Percentiles rank a stretch among this genome's conserved stretches.
Evolutionary conservation across 2,113 vertebrate species (phyloP).

Genomic region (Salminus brasiliensis): DNA sequence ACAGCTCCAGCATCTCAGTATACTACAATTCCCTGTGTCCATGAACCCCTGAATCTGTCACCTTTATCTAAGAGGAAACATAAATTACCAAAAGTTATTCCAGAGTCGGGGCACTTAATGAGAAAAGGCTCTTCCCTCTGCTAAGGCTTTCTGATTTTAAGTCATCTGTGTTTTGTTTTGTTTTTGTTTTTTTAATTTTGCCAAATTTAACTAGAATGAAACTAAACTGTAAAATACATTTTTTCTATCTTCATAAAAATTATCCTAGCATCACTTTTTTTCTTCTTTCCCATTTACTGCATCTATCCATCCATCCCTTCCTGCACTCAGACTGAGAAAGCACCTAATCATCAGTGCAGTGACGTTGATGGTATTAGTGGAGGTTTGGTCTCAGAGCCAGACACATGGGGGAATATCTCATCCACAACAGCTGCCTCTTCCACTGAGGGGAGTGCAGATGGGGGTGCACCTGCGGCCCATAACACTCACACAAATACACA

Average conservation of each 20-base stretch:
- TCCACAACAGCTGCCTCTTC: slow-evolving; percentile 69
- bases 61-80: too few relatives aligned
- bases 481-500: not conserved
- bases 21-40: too few relatives aligned
- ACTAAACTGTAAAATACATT: not conserved
- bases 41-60: too few relatives aligned
- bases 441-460: slow-evolving; percentile 41
- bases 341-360: slow-evolving; percentile 44
- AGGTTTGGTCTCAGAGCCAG: slow-evolving; percentile 23
- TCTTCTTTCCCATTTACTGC: not conserved
- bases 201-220: not conserved
- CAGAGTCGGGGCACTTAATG: too few relatives aligned
- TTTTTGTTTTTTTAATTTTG: too few relatives aligned
- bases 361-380: slow-evolving; percentile 35
- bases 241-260: not conserved
- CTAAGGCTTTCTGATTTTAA: too few relatives aligned
- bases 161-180: too few relatives aligned
- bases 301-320: not conserved
- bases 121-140: too few relatives aligned
- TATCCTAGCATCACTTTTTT: slow-evolving; percentile 6
- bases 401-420: slow-evolving; percentile 50
- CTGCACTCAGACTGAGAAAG: slow-evolving; percentile 13
- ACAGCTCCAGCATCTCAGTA: too few relatives aligned
- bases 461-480: slow-evolving; percentile 44
- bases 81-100: too few relatives aligned